Conservation (phyloP, 1,140 invertebrate species). For the Ceratitis capitata region DNA sequence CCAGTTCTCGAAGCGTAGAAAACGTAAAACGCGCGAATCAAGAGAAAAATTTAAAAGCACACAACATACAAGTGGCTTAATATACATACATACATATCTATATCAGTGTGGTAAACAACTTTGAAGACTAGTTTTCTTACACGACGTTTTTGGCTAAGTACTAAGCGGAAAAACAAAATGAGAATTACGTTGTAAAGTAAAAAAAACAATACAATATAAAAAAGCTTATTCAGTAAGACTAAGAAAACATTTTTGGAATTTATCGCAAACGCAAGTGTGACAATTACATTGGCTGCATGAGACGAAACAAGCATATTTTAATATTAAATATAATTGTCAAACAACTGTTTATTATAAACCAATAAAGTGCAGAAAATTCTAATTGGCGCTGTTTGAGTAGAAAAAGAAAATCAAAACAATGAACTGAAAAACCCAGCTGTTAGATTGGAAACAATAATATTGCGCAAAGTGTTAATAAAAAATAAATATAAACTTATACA, state of each 20-base stretch:
- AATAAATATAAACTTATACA: background rate
- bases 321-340: too few species aligned
- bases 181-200: background rate
- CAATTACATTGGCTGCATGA: too few species aligned
- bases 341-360: too few species aligned
- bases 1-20: conserved; percentile 59
- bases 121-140: background rate
- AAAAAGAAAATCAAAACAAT: background rate
- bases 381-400: too few species aligned
- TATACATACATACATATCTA: conserved; percentile 18
- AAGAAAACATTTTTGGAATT: too few species aligned
- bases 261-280: too few species aligned
- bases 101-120: conserved; percentile 18
- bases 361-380: too few species aligned
- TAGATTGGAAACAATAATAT: background rate
- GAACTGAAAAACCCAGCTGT: background rate
- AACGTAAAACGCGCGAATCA: conserved; percentile 49
- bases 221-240: too few species aligned
- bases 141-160: background rate
- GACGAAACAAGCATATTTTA: too few species aligned
- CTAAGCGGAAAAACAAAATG: background rate
- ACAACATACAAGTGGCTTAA: background rate
- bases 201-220: background rate
- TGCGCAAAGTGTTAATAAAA: background rate
- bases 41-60: background rate